These are phyloP conservation scores for Arctocebus calabarensis DNA, from an alignment of 2,797 vertebrate genomes.

Conservation along the genomic window DNA sequence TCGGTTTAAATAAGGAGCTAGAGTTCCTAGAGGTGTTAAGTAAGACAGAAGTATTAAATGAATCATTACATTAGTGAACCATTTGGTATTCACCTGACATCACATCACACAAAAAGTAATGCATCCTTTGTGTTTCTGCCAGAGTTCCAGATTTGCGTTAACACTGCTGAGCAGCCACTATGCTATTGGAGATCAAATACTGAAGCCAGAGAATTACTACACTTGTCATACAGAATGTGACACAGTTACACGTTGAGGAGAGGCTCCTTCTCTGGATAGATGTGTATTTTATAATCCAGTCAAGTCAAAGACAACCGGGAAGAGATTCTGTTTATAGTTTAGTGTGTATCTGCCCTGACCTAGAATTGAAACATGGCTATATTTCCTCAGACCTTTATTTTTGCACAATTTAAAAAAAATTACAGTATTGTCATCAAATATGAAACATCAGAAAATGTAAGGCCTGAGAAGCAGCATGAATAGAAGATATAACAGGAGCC, in stretches of 20 bases:
- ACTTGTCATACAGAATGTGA: constrained; percentile 23
- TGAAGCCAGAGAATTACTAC: constrained; percentile 43
- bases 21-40: background rate
- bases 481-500: background rate
- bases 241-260: background rate
- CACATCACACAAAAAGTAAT: constrained; percentile 1
- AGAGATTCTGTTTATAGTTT: background rate
- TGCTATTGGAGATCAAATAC: constrained; percentile 26
- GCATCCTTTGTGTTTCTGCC: background rate
- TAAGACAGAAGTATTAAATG: background rate
- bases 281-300: background rate
- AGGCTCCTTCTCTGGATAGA: background rate
- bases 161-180: background rate
- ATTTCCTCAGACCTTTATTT: constrained; percentile 2
- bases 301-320: constrained; percentile 3
- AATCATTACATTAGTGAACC: constrained; percentile 37
- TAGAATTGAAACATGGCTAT: background rate
- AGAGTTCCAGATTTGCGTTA: background rate
- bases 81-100: background rate
- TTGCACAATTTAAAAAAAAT: background rate
- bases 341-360: background rate
- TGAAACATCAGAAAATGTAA: background rate
- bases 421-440: background rate
- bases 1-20: background rate
- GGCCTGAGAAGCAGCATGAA: background rate